A percentile compares a stretch with the other conserved stretches of the same genome.
Conservation (phyloP, 2,797 vertebrate genomes). For the Lithobates sylvaticus region DNA sequence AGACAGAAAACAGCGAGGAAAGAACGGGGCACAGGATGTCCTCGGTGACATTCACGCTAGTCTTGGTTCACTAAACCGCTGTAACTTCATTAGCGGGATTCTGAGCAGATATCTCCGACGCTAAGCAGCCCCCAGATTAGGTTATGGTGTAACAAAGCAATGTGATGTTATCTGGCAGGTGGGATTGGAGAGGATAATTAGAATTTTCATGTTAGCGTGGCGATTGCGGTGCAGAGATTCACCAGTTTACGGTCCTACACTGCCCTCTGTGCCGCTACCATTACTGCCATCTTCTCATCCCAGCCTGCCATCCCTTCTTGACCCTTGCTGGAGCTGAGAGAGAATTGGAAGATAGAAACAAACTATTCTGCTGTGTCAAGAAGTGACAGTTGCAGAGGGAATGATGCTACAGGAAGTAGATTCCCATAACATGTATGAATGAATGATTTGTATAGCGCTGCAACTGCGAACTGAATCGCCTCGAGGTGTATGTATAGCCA, state of each 20-base stretch:
- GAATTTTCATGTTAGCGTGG: neutral
- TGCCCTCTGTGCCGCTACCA: neutral
- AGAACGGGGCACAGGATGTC: slow-evolving; percentile 15
- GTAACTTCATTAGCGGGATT: slow-evolving; percentile 34
- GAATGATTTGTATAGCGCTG: too few species aligned
- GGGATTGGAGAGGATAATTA: neutral
- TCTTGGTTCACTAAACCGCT: neutral
- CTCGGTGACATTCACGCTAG: slow-evolving; percentile 23
- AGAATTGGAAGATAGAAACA: too few species aligned
- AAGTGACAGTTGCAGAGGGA: too few species aligned
- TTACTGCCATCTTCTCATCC: too few species aligned
- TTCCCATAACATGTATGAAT: too few species aligned
- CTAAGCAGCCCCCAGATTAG: slow-evolving; percentile 1
- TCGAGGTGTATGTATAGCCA: too few species aligned
- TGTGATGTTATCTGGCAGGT: neutral
- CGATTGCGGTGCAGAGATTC: neutral
- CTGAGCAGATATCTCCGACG: neutral
- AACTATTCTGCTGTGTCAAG: too few species aligned
- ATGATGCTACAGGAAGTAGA: too few species aligned
- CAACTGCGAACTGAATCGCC: too few species aligned
- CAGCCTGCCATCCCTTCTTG: too few species aligned
- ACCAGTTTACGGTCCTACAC: neutral
- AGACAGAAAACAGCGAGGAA: slow-evolving; percentile 21
- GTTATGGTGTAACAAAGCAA: neutral
- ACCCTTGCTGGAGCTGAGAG: too few species aligned